These are phyloP conservation scores for Drosophila tani DNA, from an alignment of 1,140 invertebrate species.

Conservation along the genomic window DNA sequence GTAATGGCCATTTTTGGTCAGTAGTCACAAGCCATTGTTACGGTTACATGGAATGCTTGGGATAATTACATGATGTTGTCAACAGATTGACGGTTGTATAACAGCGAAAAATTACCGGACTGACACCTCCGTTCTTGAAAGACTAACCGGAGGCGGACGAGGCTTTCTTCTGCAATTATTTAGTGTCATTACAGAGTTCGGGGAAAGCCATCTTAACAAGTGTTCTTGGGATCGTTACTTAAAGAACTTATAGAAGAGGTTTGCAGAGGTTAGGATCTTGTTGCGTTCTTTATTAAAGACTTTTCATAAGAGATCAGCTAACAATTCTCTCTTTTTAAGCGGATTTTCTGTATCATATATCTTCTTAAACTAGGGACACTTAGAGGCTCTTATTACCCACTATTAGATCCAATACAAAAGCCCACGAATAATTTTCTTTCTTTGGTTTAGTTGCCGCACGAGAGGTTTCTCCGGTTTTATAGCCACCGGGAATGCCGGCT, in stretches of 20 bases:
- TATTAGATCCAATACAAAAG: too few species aligned
- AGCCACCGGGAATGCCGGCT: constrained; percentile 7
- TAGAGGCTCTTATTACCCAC: too few species aligned
- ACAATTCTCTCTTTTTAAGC: neutral
- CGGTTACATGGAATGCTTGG: constrained; percentile 10
- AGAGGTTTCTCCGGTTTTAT: constrained; percentile 35
- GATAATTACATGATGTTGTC: constrained; percentile 38
- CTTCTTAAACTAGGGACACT: neutral
- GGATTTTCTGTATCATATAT: neutral
- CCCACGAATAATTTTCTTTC: neutral
- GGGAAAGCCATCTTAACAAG: neutral
- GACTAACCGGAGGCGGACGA: too few species aligned
- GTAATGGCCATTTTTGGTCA: constrained; percentile 20
- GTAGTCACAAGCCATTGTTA: constrained; percentile 9
- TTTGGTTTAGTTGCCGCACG: constrained; percentile 19
- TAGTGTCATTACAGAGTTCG: neutral
- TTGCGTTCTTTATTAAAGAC: too few species aligned
- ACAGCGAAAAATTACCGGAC: constrained; percentile 26
- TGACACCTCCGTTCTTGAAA: constrained; percentile 29
- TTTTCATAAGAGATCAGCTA: too few species aligned
- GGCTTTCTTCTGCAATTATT: constrained; percentile 1
- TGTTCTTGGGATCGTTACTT: neutral
- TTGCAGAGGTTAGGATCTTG: too few species aligned
- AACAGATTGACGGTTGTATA: constrained; percentile 34
- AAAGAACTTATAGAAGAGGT: neutral